Base-by-base conservation (phyloP, 2,797 vertebrate species). In the Calcarius lapponicus region DNA sequence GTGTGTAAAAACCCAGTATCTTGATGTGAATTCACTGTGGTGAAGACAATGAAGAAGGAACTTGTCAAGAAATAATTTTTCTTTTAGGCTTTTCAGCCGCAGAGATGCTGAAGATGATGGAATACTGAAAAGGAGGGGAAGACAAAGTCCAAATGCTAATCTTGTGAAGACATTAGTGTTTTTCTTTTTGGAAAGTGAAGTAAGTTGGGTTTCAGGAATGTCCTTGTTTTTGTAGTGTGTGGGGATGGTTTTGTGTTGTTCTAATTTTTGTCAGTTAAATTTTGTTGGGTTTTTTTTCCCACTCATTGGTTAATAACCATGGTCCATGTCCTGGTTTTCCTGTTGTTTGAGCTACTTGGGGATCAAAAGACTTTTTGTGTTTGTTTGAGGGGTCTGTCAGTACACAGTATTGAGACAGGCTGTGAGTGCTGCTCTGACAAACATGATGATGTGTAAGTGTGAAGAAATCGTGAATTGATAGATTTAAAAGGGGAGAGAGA, bases 121-220 rank as follows among this genome's bases (percentile, higher is more conserved):
- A 80, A 98, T 99, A 86, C 98, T 99, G 76, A 99, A 99, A 97
- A 98, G 99, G 94, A 98, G 99, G 96, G 99, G 99, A 95, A 98
- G 99, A 96, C 99, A 99, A 98, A 99, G 99, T 96, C 98, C 98
- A 24, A 99, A 99, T 82, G 99, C 99, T 92, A 99, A 99, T 95
- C 99, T 99, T 96, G 99, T 99, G 81, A 99, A 99, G 97, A 99
- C 99, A 56, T 98, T 99, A 91, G 99, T 99, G 90, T 99, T 99
- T 97, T 99, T 99, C 98, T 99, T 99, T 97, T 97, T 99, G 95
- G 99, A 99, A 98, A 99, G 99, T 96, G 99, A 99, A 98, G 99
- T 99, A 98, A 96, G 97, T 96, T 69, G 21, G 62, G 32, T 66
- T 93, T 79, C 24, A 32, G 22, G 11, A 21, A 24, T 58, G 36